phyloP scores from a whole-genome alignment of 1,140 invertebrate genomes.

The Episyrphus balteatus region DNA sequence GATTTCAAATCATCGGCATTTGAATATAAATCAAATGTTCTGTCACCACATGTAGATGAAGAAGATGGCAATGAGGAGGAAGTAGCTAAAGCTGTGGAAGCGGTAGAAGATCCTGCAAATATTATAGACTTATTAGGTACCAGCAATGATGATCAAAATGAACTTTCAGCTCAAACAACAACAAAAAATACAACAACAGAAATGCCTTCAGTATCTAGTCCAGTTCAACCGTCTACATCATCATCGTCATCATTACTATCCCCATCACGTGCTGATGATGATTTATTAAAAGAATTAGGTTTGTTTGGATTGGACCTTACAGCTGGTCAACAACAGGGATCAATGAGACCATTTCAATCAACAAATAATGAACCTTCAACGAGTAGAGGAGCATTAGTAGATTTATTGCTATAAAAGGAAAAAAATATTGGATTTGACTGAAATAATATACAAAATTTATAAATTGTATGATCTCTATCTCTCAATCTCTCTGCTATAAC shows the following conservation, averaged over 20 bases:
- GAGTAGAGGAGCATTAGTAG: too few relatives aligned
- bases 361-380: conserved; percentile 27
- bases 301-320: conserved; percentile 26
- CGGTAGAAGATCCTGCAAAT: conserved; percentile 23
- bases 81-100: conserved; percentile 25
- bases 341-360: conserved; percentile 10
- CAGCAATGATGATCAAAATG: neutral
- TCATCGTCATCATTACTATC: too few relatives aligned
- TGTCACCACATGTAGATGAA: conserved; percentile 39
- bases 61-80: conserved; percentile 40
- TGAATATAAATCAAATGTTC: conserved; percentile 62
- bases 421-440: too few relatives aligned
- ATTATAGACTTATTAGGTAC: conserved; percentile 18
- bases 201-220: too few relatives aligned
- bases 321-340: conserved; percentile 1
- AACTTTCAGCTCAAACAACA: neutral
- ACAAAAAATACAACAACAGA: conserved; percentile 12
- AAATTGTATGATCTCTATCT: too few relatives aligned
- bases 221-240: too few relatives aligned
- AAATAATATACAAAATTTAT: too few relatives aligned
- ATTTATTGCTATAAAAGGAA: too few relatives aligned
- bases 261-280: conserved; percentile 4
- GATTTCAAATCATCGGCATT: conserved; percentile 87
- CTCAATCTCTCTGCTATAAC: too few relatives aligned
- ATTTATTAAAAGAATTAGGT: conserved; percentile 26